Conservation (phyloP, 2,797 vertebrate genomes). For the Hypotaenidia okinawae region DNA sequence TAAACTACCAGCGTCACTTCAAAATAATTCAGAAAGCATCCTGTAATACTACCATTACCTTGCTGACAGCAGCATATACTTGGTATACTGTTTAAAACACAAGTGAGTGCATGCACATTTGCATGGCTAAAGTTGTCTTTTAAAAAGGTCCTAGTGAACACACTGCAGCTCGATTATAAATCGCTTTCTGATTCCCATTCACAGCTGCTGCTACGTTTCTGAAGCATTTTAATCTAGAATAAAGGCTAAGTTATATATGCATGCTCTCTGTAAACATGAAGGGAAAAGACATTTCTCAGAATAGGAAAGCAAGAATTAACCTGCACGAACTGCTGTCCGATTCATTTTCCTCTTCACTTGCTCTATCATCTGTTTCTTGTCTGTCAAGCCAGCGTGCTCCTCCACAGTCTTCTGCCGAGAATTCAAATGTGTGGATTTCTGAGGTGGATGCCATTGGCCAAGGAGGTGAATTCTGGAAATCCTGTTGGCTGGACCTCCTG, state of each 20-base stretch:
- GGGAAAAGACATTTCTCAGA: conserved; percentile 32
- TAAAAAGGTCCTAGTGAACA: neutral
- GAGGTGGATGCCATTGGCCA: conserved; percentile 88
- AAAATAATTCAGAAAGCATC: neutral
- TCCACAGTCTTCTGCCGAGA: conserved; percentile 83
- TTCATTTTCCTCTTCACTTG: conserved; percentile 85
- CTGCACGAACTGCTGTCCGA: conserved; percentile 96
- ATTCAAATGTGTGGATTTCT: conserved; percentile 80
- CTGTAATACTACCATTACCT: neutral
- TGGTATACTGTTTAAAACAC: neutral
- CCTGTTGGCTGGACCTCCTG: conserved; percentile 89
- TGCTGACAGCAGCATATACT: neutral
- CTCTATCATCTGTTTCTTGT: conserved; percentile 80
- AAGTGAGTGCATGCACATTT: neutral
- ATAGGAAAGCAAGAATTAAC: conserved; percentile 80
- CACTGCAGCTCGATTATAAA: neutral
- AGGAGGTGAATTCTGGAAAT: conserved; percentile 86
- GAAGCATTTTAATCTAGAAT: neutral
- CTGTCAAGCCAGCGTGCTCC: conserved; percentile 78
- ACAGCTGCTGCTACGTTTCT: neutral
- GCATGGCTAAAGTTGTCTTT: neutral
- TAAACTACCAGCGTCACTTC: neutral
- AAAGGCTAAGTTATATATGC: neutral
- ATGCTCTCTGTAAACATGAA: neutral
- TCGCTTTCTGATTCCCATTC: neutral